Conservation (phyloP, 1,140 invertebrate species). For the Temnothorax nylanderi region DNA sequence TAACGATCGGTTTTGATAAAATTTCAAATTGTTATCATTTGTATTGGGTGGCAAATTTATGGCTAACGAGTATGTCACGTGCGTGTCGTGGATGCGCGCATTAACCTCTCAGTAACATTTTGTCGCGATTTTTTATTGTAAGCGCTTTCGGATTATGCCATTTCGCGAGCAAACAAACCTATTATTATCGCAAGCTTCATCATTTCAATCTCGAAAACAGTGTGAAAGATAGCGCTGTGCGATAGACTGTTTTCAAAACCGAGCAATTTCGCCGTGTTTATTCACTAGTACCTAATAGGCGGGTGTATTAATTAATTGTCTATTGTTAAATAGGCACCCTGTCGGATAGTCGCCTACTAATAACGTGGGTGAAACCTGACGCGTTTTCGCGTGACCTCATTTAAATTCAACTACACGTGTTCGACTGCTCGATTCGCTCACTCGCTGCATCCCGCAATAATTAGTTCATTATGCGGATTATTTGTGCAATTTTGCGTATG, state of each 20-base stretch:
- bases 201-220: slow-evolving; percentile 1
- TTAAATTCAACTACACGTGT: slow-evolving; percentile 44
- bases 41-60: not conserved
- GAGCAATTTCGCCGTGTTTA: slow-evolving; percentile 10
- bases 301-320: slow-evolving; percentile 44
- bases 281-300: slow-evolving; percentile 18
- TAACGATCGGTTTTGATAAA: not conserved
- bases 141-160: not conserved
- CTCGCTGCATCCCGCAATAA: slow-evolving; percentile 1
- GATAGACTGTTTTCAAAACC: not conserved
- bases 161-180: slow-evolving; percentile 28
- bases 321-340: slow-evolving; percentile 24
- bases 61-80: not conserved
- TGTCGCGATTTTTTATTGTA: not conserved
- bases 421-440: slow-evolving; percentile 23
- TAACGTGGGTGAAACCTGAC: slow-evolving; percentile 29
- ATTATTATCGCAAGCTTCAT: slow-evolving; percentile 29
- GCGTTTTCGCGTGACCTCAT: slow-evolving; percentile 38
- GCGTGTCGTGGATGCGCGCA: not conserved
- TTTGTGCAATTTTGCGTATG: not conserved
- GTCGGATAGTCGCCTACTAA: slow-evolving; percentile 11
- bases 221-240: not conserved
- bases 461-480: slow-evolving; percentile 29
- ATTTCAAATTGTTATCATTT: slow-evolving; percentile 31
- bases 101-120: not conserved